Percentiles rank a stretch among this genome's conserved stretches.
These are phyloP conservation scores for Clivina fossor DNA, from an alignment of 2,888 invertebrate species.

Conservation along the genomic window DNA sequence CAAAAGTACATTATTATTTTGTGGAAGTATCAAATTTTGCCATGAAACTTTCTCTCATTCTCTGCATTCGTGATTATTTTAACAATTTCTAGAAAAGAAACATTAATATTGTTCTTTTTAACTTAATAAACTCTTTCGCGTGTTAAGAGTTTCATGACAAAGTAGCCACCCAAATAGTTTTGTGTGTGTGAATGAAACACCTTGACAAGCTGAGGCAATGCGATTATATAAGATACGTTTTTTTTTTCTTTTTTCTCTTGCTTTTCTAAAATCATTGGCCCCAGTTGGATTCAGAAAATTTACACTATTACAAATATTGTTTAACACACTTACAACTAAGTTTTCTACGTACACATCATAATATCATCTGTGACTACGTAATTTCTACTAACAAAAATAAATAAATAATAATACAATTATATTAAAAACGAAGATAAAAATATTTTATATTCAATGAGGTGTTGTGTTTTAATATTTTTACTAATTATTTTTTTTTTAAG, in stretches of 20 bases:
- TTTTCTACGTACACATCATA: constrained; percentile 28
- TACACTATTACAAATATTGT: constrained; percentile 36
- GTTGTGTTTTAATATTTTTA: constrained; percentile 15
- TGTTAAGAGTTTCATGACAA: no score
- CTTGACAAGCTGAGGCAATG: constrained; percentile 23
- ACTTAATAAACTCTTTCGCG: no score
- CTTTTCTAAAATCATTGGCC: constrained; percentile 53
- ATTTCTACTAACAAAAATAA: constrained; percentile 27
- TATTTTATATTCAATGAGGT: constrained; percentile 23
- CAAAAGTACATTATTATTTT: constrained; percentile 18
- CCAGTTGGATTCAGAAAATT: constrained; percentile 46
- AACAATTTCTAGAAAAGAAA: neutral
- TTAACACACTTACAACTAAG: constrained; percentile 27
- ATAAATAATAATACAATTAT: constrained; percentile 14
- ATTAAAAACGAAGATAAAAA: constrained; percentile 13
- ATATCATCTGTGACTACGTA: constrained; percentile 31
- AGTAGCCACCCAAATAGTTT: no score
- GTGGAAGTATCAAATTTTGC: constrained; percentile 24
- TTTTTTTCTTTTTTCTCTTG: no score
- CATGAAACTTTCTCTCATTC: constrained; percentile 1
- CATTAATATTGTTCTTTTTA: neutral
- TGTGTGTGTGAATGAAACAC: neutral
- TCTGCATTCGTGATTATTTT: neutral
- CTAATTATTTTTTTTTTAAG: constrained; percentile 21
- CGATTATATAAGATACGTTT: constrained; percentile 51